Percentiles rank a stretch among this genome's conserved stretches.
Conservation (phyloP, 1,140 invertebrate species). For the Aplysia californica region DNA sequence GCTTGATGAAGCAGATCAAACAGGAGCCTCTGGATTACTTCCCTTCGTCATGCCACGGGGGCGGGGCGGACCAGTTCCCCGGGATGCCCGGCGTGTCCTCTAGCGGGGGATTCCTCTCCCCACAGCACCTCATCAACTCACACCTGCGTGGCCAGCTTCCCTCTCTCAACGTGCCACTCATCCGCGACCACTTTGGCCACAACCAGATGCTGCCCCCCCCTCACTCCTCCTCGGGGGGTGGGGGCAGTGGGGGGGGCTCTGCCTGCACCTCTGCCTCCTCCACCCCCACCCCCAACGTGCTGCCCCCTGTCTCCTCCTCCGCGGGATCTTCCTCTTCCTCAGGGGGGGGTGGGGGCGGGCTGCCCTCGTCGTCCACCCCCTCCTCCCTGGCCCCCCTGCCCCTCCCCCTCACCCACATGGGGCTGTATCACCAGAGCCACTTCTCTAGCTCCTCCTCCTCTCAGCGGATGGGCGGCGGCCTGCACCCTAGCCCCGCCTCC, state of each 20-base stretch:
- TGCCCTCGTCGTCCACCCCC: conserved; percentile 16
- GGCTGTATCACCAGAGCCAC: conserved; percentile 24
- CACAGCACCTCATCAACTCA: conserved; percentile 22
- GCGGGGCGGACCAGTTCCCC: conserved; percentile 8
- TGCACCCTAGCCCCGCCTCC: conserved; percentile 30
- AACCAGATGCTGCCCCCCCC: conserved; percentile 15
- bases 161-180: conserved; percentile 21
- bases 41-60: conserved; percentile 10
- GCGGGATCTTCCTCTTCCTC: not conserved
- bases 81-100: conserved; percentile 1
- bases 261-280: conserved; percentile 18
- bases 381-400: conserved; percentile 15
- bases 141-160: conserved; percentile 11
- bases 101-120: conserved; percentile 13
- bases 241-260: no score
- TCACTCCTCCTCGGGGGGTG: conserved; percentile 12
- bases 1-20: conserved; percentile 26
- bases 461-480: conserved; percentile 14
- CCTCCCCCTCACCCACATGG: conserved; percentile 26
- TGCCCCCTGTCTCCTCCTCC: conserved; percentile 19
- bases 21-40: conserved; percentile 29
- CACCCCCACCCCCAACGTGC: conserved; percentile 29
- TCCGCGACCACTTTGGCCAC: conserved; percentile 12
- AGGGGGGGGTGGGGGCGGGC: not conserved
- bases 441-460: not conserved